Evolutionary conservation across 2,888 invertebrate species (phyloP).

Genomic region (Cryptus viduatorius): DNA sequence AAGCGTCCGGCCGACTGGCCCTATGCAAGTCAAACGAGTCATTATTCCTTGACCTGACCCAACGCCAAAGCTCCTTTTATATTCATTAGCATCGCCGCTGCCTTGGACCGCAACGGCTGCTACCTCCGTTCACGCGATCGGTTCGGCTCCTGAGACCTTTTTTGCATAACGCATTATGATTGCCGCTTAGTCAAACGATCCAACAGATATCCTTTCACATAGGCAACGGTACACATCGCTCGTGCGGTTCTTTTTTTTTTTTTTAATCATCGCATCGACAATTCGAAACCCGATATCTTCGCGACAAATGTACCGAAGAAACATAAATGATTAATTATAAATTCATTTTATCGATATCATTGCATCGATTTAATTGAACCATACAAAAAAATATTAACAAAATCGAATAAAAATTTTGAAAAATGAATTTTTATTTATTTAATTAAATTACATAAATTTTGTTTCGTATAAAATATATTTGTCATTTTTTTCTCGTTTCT

Average conservation of each 20-base stretch:
- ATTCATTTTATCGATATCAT: too few relatives aligned
- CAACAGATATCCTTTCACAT: neutral
- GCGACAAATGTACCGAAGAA: neutral
- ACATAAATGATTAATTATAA: neutral
- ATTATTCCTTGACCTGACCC: slow-evolving; percentile 85
- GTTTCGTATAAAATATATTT: neutral
- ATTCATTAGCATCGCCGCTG: slow-evolving; percentile 80
- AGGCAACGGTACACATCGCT: neutral
- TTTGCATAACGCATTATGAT: slow-evolving; percentile 65
- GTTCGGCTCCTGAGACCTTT: slow-evolving; percentile 27
- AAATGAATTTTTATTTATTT: too few relatives aligned
- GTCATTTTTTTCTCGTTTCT: slow-evolving; percentile 36
- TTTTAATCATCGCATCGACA: neutral
- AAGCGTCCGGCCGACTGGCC: slow-evolving; percentile 62
- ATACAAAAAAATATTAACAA: too few relatives aligned
- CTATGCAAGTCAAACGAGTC: slow-evolving; percentile 83
- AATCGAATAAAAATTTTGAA: too few relatives aligned
- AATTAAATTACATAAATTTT: too few relatives aligned
- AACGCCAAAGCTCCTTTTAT: slow-evolving; percentile 81
- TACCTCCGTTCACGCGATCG: neutral
- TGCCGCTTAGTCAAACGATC: slow-evolving; percentile 28
- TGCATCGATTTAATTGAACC: too few relatives aligned
- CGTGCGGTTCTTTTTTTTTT: neutral
- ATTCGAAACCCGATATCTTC: neutral
- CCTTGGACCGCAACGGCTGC: slow-evolving; percentile 57